Base-by-base conservation (phyloP, 2,113 vertebrate species). In the Ia io region DNA sequence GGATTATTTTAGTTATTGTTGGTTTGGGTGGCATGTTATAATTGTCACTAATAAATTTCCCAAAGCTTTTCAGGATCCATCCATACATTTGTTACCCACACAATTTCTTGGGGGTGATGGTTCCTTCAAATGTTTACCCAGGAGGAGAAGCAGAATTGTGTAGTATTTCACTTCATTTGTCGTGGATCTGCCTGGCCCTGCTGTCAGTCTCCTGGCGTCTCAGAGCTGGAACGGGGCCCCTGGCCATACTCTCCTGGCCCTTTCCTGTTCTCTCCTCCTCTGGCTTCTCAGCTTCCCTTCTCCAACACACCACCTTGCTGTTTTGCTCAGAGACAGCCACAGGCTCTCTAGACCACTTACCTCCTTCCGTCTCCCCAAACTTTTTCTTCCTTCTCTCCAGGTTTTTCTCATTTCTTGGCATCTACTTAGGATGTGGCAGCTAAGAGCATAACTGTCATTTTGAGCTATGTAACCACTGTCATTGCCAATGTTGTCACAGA, bases 41-140 rank as follows among this genome's bases (percentile, higher is more conserved):
- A 63, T 16, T 59, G 20, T 20, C n/a, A 30, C 16, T 20, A 30
- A 1, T 25, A 16, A 11, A 7, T 47, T 63, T 56, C 23, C 32
- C 9, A 8, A 12, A 61, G 84, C 16, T 7, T 32, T 32, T 42
- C 20, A 9, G 20, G 37, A 23, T 14, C n/a, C 14, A 0, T 11
- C 0, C 1, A 71, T 71, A 6, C 25, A 13, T 32, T 49, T 93
- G 25, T 42, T 40, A 12, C 2, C 73, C 32, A 1, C 37, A 5
- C 5, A 14, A 37, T 9, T 20, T 12, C 20, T 18, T 13, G 8
- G 59, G 69, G 30, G 42, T 12, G 20, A 4, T 0, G 16, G n/a
- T 11, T 17, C 37, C 56, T 56, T 28, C 14, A 1, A 3, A 4
- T 0, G 1, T n/a, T 17, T 6, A 6, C 25, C 23, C 9, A 2